Conservation (phyloP, 2,113 vertebrate species). For the Odocoileus hemionus region DNA sequence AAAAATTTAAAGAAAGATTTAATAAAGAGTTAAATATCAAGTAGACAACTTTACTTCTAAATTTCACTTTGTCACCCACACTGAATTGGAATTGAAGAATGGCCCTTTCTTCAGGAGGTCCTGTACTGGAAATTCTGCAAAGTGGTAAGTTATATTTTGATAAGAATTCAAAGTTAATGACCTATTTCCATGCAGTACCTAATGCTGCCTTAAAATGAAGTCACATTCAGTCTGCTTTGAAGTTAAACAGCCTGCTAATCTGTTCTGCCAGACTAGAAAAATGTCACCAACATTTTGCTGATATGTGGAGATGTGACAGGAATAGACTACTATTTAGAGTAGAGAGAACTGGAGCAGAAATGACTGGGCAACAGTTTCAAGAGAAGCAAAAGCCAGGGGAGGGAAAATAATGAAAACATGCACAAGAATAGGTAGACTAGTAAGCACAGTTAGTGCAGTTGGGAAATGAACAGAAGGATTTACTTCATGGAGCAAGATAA, state of each 20-base stretch:
- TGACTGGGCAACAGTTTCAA: constrained; percentile 48
- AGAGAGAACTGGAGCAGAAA: constrained; percentile 29
- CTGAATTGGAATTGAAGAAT: constrained; percentile 59
- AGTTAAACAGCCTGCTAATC: constrained; percentile 21
- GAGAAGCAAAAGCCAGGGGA: constrained; percentile 52
- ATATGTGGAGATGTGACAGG: not conserved
- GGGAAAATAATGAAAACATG: constrained; percentile 52
- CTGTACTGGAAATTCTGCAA: constrained; percentile 28
- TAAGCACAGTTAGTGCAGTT: constrained; percentile 6
- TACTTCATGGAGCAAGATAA: constrained; percentile 32
- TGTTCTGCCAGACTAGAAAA: constrained; percentile 50
- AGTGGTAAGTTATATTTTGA: constrained; percentile 16
- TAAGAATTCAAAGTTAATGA: constrained; percentile 40
- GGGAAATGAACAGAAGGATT: constrained; percentile 50
- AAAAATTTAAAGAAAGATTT: constrained; percentile 64
- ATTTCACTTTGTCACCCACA: constrained; percentile 63
- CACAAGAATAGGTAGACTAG: constrained; percentile 36
- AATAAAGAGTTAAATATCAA: constrained; percentile 61
- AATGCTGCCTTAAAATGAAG: constrained; percentile 46
- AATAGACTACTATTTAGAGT: not conserved
- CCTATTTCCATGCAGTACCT: constrained; percentile 58
- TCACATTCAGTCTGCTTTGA: constrained; percentile 39
- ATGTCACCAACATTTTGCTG: not conserved
- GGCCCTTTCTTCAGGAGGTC: constrained; percentile 51
- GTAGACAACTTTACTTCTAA: constrained; percentile 62